phyloP scores from a whole-genome alignment of 2,113 vertebrate species.

The Phalacrocorax brasilianus region DNA sequence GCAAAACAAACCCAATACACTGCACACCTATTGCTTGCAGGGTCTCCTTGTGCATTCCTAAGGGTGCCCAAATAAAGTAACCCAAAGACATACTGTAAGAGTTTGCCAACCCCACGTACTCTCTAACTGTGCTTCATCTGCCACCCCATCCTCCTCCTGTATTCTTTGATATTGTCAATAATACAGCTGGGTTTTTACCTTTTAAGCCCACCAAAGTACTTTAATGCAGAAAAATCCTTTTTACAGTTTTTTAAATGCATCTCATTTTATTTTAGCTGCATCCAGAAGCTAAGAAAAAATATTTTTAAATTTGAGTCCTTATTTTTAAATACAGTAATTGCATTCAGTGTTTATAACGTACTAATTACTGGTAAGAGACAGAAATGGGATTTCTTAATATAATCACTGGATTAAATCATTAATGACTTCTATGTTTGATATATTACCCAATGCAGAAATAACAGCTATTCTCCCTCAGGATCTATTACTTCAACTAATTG shows the following conservation, averaged over 20 bases:
- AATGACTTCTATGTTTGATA: background rate
- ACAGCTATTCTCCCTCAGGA: background rate
- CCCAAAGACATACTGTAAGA: background rate
- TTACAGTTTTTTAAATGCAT: background rate
- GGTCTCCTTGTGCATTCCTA: background rate
- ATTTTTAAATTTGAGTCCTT: background rate
- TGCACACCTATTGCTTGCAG: background rate
- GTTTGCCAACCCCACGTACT: background rate
- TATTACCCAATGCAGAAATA: background rate
- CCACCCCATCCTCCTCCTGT: background rate
- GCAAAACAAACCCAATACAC: too few relatives aligned
- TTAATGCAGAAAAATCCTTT: background rate
- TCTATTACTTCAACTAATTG: background rate
- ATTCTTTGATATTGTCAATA: background rate
- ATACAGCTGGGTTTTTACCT: background rate
- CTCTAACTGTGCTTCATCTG: background rate
- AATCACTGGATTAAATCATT: background rate
- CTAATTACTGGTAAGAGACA: background rate
- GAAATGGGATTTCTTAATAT: constrained; percentile 19
- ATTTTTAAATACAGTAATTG: background rate
- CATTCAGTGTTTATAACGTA: background rate
- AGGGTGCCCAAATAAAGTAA: background rate
- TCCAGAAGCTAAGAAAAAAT: background rate
- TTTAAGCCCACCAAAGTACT: background rate
- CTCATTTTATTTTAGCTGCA: background rate